Conservation (phyloP, 1,140 invertebrate species). For the Diachasma alloeum region DNA sequence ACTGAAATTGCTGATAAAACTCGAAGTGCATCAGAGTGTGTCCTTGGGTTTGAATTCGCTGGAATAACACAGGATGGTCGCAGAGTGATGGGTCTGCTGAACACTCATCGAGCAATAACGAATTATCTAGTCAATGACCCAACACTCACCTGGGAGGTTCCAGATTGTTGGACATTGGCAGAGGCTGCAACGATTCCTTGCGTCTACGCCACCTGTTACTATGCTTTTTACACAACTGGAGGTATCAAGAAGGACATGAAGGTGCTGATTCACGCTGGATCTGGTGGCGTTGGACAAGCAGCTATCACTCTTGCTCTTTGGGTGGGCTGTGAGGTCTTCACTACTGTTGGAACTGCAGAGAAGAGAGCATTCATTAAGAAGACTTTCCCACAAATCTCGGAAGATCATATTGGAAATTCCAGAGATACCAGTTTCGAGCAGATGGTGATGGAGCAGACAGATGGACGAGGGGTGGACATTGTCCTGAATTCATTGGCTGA, state of each 20-base stretch:
- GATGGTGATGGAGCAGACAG: constrained; percentile 70
- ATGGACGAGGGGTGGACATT: constrained; percentile 77
- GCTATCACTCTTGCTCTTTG: constrained; percentile 76
- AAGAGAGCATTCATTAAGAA: constrained; percentile 75
- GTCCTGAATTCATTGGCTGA: constrained; percentile 82
- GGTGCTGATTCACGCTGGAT: constrained; percentile 80
- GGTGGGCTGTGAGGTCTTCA: constrained; percentile 74
- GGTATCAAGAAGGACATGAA: constrained; percentile 70
- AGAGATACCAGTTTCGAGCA: constrained; percentile 76
- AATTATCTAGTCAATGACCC: constrained; percentile 70
- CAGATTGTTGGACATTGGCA: constrained; percentile 82
- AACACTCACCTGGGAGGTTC: constrained; percentile 78
- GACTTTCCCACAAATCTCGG: constrained; percentile 72
- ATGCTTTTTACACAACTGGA: constrained; percentile 73
- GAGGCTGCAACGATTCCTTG: constrained; percentile 90
- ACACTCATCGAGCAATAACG: constrained; percentile 65
- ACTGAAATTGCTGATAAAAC: constrained; percentile 69
- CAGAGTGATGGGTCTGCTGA: constrained; percentile 77
- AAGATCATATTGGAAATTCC: constrained; percentile 78
- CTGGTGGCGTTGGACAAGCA: constrained; percentile 81
- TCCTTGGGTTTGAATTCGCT: constrained; percentile 80
- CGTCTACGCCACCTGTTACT: constrained; percentile 86
- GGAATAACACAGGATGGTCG: constrained; percentile 66
- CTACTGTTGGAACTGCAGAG: constrained; percentile 75
- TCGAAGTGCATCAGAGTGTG: constrained; percentile 70